Conservation (phyloP, 2,113 vertebrate species). For the Pituophis catenifer region DNA sequence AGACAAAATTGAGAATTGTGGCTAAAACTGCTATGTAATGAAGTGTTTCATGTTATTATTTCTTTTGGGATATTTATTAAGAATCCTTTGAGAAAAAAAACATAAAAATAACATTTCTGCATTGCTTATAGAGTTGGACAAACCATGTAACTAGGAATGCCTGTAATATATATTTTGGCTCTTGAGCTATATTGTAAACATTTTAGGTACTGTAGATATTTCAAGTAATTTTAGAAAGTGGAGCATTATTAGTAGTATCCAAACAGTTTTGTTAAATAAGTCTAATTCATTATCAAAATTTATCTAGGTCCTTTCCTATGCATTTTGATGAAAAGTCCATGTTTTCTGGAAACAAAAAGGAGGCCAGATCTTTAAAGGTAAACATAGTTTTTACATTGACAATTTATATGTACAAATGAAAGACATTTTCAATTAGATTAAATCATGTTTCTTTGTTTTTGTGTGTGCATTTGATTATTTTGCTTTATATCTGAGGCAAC, state of each 20-base stretch:
- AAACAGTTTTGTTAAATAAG: background rate
- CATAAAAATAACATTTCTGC: background rate
- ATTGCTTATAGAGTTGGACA: background rate
- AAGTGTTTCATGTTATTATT: background rate
- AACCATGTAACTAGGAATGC: background rate
- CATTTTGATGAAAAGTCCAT: constrained; percentile 98
- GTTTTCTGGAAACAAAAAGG: constrained; percentile 92
- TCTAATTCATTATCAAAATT: constrained; percentile 28
- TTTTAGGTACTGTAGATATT: background rate
- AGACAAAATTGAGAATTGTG: background rate
- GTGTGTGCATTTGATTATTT: background rate
- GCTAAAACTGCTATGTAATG: background rate
- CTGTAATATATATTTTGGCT: background rate
- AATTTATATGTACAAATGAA: background rate
- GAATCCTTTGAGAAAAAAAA: background rate
- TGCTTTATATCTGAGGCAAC: background rate
- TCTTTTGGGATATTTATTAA: background rate
- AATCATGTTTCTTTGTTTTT: background rate
- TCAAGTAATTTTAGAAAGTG: background rate
- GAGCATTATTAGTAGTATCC: background rate
- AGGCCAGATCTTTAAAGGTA: constrained; percentile 92
- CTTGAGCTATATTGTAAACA: too few relatives aligned
- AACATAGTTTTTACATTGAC: background rate
- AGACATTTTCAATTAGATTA: background rate
- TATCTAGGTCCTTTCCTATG: constrained; percentile 88